Evolutionary conservation across 37 sponge, comb jelly and placozoan species (phyloP).

Genomic region (Cliona cf. orientalis): DNA sequence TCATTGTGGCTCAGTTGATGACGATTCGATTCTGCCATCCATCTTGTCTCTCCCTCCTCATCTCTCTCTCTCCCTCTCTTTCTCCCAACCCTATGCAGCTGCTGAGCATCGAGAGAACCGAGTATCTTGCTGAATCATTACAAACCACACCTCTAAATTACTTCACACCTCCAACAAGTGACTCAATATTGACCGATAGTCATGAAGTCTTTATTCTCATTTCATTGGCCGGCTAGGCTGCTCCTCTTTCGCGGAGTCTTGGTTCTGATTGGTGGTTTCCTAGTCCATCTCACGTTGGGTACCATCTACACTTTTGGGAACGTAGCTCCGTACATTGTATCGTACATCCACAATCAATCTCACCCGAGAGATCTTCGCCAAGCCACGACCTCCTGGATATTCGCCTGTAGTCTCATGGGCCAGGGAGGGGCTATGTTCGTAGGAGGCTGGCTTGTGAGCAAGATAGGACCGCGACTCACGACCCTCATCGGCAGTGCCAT

Average conservation of each 20-base stretch:
- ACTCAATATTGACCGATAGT: slow-evolving; percentile 1
- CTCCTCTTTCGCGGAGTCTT: slow-evolving; percentile 23
- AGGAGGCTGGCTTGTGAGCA: slow-evolving; percentile 79
- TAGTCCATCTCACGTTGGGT: slow-evolving; percentile 89
- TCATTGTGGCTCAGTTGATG: not conserved
- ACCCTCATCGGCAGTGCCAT: slow-evolving; percentile 74
- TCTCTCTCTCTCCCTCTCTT: not conserved
- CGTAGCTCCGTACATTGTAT: slow-evolving; percentile 85
- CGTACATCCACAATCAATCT: slow-evolving; percentile 71
- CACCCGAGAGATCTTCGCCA: slow-evolving; percentile 30
- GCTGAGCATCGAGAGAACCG: no score
- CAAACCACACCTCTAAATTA: not conserved
- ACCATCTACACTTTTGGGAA: slow-evolving; percentile 85
- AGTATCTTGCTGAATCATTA: not conserved
- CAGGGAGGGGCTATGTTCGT: slow-evolving; percentile 77
- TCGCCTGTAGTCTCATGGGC: slow-evolving; percentile 54
- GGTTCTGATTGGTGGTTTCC: slow-evolving; percentile 67
- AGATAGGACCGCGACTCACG: slow-evolving; percentile 76
- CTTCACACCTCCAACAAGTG: not conserved
- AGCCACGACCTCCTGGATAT: slow-evolving; percentile 53
- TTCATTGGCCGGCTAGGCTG: slow-evolving; percentile 14
- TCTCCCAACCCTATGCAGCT: not conserved
- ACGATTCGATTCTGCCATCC: no score
- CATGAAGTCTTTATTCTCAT: not conserved
- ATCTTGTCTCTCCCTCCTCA: not conserved